A percentile compares a stretch with the other conserved stretches of the same genome.
Conservation (phyloP, 2,888 invertebrate genomes). For the Elysia crispata region DNA sequence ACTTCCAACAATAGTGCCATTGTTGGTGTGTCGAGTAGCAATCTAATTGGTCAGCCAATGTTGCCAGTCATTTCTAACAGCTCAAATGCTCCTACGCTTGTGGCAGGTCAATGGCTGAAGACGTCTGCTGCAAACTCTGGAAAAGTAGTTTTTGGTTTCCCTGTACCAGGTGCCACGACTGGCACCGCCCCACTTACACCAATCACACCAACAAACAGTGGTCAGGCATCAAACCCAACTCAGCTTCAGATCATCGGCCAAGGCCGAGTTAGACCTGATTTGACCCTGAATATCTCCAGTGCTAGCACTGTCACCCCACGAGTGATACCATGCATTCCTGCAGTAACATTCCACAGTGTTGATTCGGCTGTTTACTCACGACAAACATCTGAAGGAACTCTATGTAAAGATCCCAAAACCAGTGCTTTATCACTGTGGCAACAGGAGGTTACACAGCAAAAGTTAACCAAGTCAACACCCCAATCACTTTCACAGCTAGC, state of each 20-base stretch:
- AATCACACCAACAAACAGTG: not conserved
- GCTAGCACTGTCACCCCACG: constrained; percentile 43
- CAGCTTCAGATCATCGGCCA: not conserved
- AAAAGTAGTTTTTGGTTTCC: constrained; percentile 38
- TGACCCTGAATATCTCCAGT: constrained; percentile 44
- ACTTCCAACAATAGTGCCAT: constrained; percentile 26
- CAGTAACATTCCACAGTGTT: constrained; percentile 45
- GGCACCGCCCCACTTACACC: constrained; percentile 40
- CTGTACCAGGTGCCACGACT: constrained; percentile 29
- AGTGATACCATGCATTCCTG: constrained; percentile 50
- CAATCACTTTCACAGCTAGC: not conserved
- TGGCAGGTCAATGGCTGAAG: not conserved
- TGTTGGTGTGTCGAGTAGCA: constrained; percentile 17
- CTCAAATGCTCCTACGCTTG: not conserved
- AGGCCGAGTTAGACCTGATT: not conserved
- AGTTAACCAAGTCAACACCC: not conserved
- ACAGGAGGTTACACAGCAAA: constrained; percentile 18
- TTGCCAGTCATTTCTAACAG: constrained; percentile 41
- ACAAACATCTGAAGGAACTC: constrained; percentile 19
- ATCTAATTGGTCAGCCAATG: constrained; percentile 58
- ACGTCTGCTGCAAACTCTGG: constrained; percentile 28
- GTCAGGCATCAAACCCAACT: not conserved
- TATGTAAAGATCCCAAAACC: not conserved
- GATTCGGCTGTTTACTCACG: too few relatives aligned
- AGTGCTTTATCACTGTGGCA: not conserved